These are phyloP conservation scores for Plumapathes pennacea DNA, from an alignment of 92 coral and sea anemone genomes.

Conservation along the genomic window DNA sequence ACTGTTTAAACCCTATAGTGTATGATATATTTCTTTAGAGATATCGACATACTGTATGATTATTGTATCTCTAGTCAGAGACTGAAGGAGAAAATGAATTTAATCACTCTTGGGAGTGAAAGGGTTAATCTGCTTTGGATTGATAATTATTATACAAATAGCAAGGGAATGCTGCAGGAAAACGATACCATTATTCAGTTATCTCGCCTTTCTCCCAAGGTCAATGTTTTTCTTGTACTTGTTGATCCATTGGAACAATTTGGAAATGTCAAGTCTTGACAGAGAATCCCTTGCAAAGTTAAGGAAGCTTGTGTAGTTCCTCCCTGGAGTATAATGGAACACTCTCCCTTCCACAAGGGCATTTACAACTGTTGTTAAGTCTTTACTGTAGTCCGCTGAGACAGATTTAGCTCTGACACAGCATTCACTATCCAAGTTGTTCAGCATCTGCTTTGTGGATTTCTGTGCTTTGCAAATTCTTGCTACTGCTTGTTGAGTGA, in stretches of 20 bases:
- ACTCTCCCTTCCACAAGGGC: slow-evolving; percentile 28
- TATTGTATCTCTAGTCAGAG: not conserved
- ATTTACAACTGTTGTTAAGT: slow-evolving; percentile 32
- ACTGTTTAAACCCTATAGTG: no score
- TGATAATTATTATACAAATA: no score
- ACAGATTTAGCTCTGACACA: slow-evolving; percentile 27
- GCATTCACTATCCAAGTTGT: slow-evolving; percentile 28
- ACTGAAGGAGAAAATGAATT: not conserved
- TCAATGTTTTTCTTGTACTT: slow-evolving; percentile 44
- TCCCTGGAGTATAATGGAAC: slow-evolving; percentile 20
- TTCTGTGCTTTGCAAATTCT: slow-evolving; percentile 40
- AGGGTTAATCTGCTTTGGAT: no score
- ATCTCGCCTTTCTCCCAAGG: slow-evolving; percentile 35
- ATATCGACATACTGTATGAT: not conserved
- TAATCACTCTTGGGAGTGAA: no score
- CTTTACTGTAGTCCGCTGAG: slow-evolving; percentile 20
- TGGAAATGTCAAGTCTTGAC: slow-evolving; percentile 32
- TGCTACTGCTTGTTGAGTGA: slow-evolving; percentile 18
- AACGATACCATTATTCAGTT: not conserved
- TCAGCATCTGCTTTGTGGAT: slow-evolving; percentile 26
- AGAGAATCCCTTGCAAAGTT: slow-evolving; percentile 30
- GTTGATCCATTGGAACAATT: slow-evolving; percentile 53
- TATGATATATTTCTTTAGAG: no score
- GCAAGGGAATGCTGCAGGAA: not conserved
- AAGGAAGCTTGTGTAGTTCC: slow-evolving; percentile 33